Percentiles rank a stretch among this genome's conserved stretches.
phyloP scores from a whole-genome alignment of 2,113 vertebrate species.

The Mustela lutreola region DNA sequence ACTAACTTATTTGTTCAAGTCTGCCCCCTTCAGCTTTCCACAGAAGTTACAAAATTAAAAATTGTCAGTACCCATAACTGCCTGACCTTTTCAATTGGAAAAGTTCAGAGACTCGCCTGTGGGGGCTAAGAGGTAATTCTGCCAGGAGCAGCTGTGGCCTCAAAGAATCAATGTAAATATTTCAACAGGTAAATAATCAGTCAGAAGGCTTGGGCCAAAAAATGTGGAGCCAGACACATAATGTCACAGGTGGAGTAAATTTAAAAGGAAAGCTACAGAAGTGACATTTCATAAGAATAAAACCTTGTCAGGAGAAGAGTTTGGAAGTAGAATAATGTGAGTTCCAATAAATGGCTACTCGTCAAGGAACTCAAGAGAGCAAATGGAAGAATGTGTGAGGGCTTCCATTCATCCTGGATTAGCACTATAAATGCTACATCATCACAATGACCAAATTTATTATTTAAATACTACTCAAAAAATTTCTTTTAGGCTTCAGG shows the following conservation, averaged over 20 bases:
- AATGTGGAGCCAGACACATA: slow-evolving; percentile 68
- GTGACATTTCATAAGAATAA: slow-evolving; percentile 66
- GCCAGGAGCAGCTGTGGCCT: slow-evolving; percentile 68
- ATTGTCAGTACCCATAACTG: slow-evolving; percentile 80
- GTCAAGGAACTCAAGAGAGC: background rate
- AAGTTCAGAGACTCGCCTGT: slow-evolving; percentile 78
- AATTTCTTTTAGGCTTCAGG: background rate
- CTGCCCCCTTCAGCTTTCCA: slow-evolving; percentile 76
- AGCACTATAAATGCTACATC: background rate
- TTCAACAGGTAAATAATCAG: slow-evolving; percentile 85
- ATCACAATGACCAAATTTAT: background rate
- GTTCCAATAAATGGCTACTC: background rate
- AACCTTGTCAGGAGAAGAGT: slow-evolving; percentile 53
- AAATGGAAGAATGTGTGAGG: background rate
- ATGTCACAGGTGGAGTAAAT: slow-evolving; percentile 63
- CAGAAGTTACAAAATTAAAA: slow-evolving; percentile 87
- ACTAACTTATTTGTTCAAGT: slow-evolving; percentile 85
- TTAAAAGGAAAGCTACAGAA: slow-evolving; percentile 70
- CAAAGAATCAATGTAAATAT: slow-evolving; percentile 79
- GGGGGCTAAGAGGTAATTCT: slow-evolving; percentile 71
- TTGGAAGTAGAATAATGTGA: slow-evolving; percentile 49
- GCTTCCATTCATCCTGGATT: background rate
- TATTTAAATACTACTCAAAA: background rate
- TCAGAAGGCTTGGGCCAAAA: slow-evolving; percentile 49
- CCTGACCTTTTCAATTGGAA: slow-evolving; percentile 84